Evolutionary conservation across 64 coral and sea anemone species (phyloP).

Genomic region (Actinia equina): DNA sequence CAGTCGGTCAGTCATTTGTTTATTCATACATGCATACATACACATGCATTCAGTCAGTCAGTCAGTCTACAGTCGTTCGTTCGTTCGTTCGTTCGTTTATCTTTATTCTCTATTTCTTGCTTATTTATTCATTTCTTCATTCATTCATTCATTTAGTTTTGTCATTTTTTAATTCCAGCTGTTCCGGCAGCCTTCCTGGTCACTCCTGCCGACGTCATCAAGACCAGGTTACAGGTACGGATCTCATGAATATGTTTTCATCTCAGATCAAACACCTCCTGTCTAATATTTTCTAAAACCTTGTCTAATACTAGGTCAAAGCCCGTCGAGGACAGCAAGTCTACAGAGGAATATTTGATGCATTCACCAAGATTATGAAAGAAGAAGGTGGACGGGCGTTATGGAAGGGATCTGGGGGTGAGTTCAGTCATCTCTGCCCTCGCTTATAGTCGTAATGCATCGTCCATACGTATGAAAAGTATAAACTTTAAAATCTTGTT

Average conservation of each 20-base stretch:
- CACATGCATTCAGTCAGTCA: too few species aligned
- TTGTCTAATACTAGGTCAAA: slow-evolving; percentile 63
- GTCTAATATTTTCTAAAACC: background rate
- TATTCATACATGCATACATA: too few species aligned
- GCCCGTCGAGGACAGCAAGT: slow-evolving; percentile 86
- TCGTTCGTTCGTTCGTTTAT: background rate
- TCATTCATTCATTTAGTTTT: background rate
- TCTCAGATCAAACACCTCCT: too few species aligned
- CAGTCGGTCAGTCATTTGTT: too few species aligned
- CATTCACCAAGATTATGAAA: slow-evolving; percentile 67
- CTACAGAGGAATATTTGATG: slow-evolving; percentile 87
- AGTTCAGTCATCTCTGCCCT: background rate
- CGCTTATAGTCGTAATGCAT: too few species aligned
- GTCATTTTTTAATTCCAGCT: slow-evolving; percentile 28
- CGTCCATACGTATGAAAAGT: too few species aligned
- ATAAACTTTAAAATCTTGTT: too few species aligned
- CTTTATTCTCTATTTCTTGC: background rate
- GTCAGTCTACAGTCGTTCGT: too few species aligned
- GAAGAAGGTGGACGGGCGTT: slow-evolving; percentile 95
- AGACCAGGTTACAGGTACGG: slow-evolving; percentile 91
- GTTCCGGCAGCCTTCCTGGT: slow-evolving; percentile 73
- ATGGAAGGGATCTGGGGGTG: slow-evolving; percentile 93
- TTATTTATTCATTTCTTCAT: background rate
- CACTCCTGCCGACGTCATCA: slow-evolving; percentile 91
- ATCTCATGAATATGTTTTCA: background rate